Evolutionary conservation across 2,888 invertebrate genomes (phyloP).

Genomic region (Amphipyra tragopoginis): DNA sequence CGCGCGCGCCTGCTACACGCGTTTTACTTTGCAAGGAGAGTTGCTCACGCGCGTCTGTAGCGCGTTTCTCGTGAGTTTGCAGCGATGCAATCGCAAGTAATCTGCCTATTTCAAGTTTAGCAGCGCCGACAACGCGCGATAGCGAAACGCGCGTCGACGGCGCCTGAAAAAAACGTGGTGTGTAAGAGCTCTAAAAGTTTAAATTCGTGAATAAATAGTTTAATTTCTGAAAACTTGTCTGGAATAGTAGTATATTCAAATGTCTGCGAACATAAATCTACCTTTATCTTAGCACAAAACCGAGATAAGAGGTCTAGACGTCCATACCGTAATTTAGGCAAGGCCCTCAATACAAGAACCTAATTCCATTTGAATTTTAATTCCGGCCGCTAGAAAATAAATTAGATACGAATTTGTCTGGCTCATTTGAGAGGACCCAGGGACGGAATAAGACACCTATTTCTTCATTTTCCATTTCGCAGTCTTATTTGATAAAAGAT

Average conservation of each 20-base stretch:
- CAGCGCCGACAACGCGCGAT: too few relatives aligned
- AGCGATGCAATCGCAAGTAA: too few relatives aligned
- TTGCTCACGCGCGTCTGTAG: too few relatives aligned
- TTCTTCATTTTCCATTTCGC: conserved; percentile 71
- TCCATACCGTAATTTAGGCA: conserved; percentile 59
- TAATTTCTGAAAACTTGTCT: conserved; percentile 11
- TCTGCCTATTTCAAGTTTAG: too few relatives aligned
- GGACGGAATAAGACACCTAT: conserved; percentile 60
- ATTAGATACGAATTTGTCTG: conserved; percentile 68
- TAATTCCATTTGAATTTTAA: conserved; percentile 66
- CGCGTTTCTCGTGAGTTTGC: too few relatives aligned
- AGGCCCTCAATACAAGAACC: conserved; percentile 52
- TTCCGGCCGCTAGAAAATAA: conserved; percentile 63
- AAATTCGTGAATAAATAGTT: conserved; percentile 4
- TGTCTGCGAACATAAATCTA: conserved; percentile 41
- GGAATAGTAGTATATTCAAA: conserved; percentile 24
- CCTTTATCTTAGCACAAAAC: conserved; percentile 37
- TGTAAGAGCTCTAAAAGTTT: too few relatives aligned
- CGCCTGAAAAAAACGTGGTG: too few relatives aligned
- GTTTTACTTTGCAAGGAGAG: too few relatives aligned
- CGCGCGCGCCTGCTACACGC: too few relatives aligned
- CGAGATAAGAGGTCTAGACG: conserved; percentile 56
- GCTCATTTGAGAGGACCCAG: conserved; percentile 56
- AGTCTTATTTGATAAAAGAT: conserved; percentile 73
- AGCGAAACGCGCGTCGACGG: too few relatives aligned